Evolutionary conservation across 2,797 vertebrate genomes (phyloP).

Genomic region (Acanthurus leucopareius): DNA sequence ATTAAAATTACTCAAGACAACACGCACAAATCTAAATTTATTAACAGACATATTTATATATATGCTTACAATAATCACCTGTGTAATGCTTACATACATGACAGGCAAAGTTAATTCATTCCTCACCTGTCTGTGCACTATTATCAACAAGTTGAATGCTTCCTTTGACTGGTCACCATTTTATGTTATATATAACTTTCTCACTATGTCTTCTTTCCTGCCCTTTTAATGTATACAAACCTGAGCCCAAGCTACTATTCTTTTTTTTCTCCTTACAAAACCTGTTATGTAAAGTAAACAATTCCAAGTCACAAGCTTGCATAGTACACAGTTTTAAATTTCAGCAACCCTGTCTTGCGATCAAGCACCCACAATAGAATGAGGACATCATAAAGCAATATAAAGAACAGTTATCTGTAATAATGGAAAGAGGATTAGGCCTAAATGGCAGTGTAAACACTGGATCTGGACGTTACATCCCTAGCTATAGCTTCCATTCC

Average conservation of each 20-base stretch:
- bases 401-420: conserved; percentile 38
- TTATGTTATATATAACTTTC: too few species aligned
- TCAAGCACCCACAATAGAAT: conserved; percentile 38
- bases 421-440: conserved; percentile 51
- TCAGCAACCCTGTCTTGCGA: neutral
- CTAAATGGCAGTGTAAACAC: conserved; percentile 54
- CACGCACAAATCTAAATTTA: neutral
- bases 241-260: neutral
- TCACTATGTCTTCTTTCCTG: neutral
- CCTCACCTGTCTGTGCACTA: neutral
- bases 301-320: neutral
- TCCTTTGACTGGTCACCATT: too few species aligned
- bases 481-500: conserved; percentile 43
- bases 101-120: neutral
- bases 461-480: conserved; percentile 57
- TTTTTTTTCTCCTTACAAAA: neutral
- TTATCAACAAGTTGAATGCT: too few species aligned
- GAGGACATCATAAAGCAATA: conserved; percentile 26
- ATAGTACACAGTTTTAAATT: conserved; percentile 9
- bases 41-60: neutral
- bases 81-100: conserved; percentile 2
- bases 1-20: conserved; percentile 6
- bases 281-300: conserved; percentile 8
- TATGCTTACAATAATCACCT: conserved; percentile 4
- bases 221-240: neutral